A percentile compares a stretch with the other conserved stretches of the same genome.
Conservation (phyloP, 2,797 vertebrate genomes). For the Sus cebifrons region DNA sequence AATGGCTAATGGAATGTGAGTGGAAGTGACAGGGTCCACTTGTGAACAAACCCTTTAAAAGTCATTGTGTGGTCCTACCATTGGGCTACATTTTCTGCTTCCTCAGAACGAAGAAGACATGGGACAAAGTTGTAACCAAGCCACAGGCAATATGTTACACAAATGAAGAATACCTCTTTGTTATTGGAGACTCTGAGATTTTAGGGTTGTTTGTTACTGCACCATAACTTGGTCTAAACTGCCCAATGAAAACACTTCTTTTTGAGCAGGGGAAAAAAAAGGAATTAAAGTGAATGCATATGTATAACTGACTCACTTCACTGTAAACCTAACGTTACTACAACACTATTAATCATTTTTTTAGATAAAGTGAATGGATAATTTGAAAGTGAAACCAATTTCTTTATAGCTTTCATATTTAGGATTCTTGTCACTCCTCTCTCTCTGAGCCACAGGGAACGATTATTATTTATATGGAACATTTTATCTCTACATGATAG, state of each 20-base stretch:
- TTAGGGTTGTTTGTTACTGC: not conserved
- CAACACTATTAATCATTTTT: no score
- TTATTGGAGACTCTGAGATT: not conserved
- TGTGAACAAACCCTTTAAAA: not conserved
- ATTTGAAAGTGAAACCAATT: slow-evolving; percentile 55
- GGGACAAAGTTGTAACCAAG: not conserved
- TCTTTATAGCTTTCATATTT: slow-evolving; percentile 13
- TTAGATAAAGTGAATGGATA: not conserved
- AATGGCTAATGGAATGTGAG: not conserved
- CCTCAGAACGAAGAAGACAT: not conserved
- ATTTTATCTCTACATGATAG: not conserved
- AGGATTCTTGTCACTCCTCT: not conserved
- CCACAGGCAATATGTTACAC: not conserved
- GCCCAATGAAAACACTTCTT: not conserved
- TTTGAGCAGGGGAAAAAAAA: rapidly evolving
- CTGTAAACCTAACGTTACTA: no score
- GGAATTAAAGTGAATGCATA: not conserved
- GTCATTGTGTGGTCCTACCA: not conserved
- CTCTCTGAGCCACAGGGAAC: not conserved
- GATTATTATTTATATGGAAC: not conserved
- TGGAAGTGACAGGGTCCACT: not conserved
- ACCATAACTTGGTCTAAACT: not conserved
- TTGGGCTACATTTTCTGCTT: not conserved
- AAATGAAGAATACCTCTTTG: not conserved
- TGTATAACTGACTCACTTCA: no score